Base-by-base conservation (phyloP, 2,113 vertebrate species). In the Mus pahari region DNA sequence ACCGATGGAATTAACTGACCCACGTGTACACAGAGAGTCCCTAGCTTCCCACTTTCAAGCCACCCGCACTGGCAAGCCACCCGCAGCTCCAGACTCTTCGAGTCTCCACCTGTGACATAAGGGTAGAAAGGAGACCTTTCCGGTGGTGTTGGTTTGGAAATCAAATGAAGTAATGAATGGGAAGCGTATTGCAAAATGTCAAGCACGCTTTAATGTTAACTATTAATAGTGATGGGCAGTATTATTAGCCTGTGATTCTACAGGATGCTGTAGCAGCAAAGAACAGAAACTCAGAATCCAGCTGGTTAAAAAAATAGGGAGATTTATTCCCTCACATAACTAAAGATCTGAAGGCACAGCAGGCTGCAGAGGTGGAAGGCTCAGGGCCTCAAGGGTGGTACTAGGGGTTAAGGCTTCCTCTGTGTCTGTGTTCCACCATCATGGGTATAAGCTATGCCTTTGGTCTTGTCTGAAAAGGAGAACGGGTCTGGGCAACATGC, bases 181-280 rank as follows among this genome's bases (percentile, higher is more conserved):
- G 83, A 78, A 86, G 28, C 48, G 4, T 39, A 83, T 64, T 75
- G 33, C 16, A 62, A 96, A 94, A 89, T 92, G 81, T 83, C 89
- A 94, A 68, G 77, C 9, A 0, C 24, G n/a, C 95, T 97, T 96
- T 84, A 94, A 94, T 94, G 94, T 92, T 95, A 78, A 60, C 94
- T 94, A 75, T 96, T 95, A 91, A 96, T 96, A 95, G 95, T 89
- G 36, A 92, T 79, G 26, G 36, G 26, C 79, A 83, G 91, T 96
- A 94, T 92, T 86, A 92, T 91, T 93, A 81, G 90, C 60, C 90
- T 74, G 2, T 64, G 66, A 89, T 90, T 96, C 91, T 42, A 75
- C 55, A 60, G 90, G 92, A 89, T 26, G 12, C 74, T 89, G 50
- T 75, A 84, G 83, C 93, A 75, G 74, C 75, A 78, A 50, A 83